These are phyloP conservation scores for Tolmerus cingulatus DNA, from an alignment of 2,888 invertebrate genomes.

Conservation along the genomic window DNA sequence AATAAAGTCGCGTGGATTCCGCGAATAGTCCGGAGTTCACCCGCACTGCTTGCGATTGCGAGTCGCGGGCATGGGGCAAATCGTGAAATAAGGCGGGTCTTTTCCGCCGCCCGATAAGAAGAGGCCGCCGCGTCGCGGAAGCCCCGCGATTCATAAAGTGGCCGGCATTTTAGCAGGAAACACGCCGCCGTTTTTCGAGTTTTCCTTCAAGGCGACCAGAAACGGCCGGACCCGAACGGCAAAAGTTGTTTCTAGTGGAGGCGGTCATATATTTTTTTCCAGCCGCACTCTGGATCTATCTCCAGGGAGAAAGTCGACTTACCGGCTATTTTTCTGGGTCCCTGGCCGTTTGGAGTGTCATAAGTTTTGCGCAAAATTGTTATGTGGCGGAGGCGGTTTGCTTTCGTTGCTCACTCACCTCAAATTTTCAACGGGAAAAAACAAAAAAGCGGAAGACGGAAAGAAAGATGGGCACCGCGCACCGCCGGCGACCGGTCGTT, in stretches of 20 bases:
- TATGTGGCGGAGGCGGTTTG: conserved; percentile 51
- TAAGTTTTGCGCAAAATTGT: conserved; percentile 61
- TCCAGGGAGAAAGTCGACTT: not conserved
- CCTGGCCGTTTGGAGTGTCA: conserved; percentile 62
- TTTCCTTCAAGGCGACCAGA: conserved; percentile 30
- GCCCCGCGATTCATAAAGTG: not conserved
- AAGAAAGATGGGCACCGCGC: not conserved
- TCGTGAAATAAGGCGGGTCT: conserved; percentile 19
- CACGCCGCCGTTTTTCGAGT: conserved; percentile 41
- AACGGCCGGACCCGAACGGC: not conserved
- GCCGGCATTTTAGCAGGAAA: conserved; percentile 18
- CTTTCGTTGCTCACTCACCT: not conserved
- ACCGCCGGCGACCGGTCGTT: not conserved
- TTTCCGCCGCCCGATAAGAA: not conserved
- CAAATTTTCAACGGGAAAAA: not conserved
- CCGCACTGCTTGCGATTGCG: not conserved
- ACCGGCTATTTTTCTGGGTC: conserved; percentile 53
- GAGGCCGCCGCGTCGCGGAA: not conserved
- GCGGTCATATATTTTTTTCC: not conserved
- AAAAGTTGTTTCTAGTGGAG: not conserved
- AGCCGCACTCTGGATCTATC: too few species aligned
- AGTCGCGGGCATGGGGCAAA: not conserved
- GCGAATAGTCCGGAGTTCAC: not conserved
- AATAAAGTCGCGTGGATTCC: not conserved
- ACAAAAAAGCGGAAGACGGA: not conserved